Evolutionary conservation across 2,888 invertebrate species (phyloP), one percentile per base, ranked within the genome.

Genomic region (Apotomis capreana): DNA sequence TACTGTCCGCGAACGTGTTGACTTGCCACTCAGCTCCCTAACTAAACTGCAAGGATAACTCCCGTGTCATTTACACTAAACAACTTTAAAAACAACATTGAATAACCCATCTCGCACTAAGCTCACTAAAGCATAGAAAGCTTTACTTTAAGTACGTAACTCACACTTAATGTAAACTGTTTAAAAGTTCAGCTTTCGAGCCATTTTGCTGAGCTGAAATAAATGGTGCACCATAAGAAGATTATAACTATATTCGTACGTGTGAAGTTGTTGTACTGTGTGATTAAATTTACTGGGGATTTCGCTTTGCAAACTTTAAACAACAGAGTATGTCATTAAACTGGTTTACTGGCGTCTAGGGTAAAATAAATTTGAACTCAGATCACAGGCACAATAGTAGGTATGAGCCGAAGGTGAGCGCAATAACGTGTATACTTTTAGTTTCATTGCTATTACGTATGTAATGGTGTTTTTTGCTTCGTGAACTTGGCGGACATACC

Each of bases 151-250:
- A 60, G 52, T 55, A 72, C 68, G 68, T 63, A 59, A 54, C 68
- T 68, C 57, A 13, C 62, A 59, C 57, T 68, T 68, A 63, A 72
- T 68, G 62, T 58, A 63, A 68, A 68, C 68, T 72, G 59, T 63
- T 72, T 72, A 72, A 72, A 72, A 72, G 68, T 72, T 68, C 68
- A 62, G 58, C 61, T 61, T 40, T 55, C 26, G 44, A 58, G 63
- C 63, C 46, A 71, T 63, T 72, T 58, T 44, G 58, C 68, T 54
- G 62, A 57, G 68, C 68, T 68, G 46, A 68, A 59, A 72, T 68
- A 59, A 72, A 68, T 68, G 61, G 62, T 12, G 46, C 63, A 10
- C 37, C 58, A 49, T 72, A 72, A 68, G 68, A 52, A 68, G 68
- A 68, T 72, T 72, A 72, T 71, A 63, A 63, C 68, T 65, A 54